Evolutionary conservation across 2,888 invertebrate genomes (phyloP).

Genomic region (Lysandra bellargus): DNA sequence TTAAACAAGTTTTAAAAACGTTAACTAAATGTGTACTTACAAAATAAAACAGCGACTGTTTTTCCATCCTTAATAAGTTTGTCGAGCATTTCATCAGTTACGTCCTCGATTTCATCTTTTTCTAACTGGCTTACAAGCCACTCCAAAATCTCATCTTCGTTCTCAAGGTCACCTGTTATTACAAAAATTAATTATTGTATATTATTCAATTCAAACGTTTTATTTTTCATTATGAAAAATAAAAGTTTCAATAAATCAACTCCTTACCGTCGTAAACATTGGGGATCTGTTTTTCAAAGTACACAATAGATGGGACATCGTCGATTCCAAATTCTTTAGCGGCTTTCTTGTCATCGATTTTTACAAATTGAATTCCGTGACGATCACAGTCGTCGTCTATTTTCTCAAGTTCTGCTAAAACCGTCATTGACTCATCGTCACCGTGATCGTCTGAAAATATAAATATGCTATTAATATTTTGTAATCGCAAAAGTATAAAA

Average conservation of each 20-base stretch:
- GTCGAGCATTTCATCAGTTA: conserved; percentile 96
- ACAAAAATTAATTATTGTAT: conserved; percentile 21
- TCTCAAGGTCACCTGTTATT: conserved; percentile 86
- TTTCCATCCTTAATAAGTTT: conserved; percentile 93
- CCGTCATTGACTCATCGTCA: conserved; percentile 92
- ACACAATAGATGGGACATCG: conserved; percentile 90
- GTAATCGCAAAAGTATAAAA: not conserved
- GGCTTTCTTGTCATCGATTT: conserved; percentile 93
- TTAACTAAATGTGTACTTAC: conserved; percentile 77
- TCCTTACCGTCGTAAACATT: conserved; percentile 91
- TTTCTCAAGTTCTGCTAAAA: conserved; percentile 92
- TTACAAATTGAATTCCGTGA: conserved; percentile 95
- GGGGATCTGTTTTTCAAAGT: conserved; percentile 96
- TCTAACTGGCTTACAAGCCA: conserved; percentile 94
- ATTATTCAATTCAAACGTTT: not conserved
- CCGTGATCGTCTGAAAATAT: conserved; percentile 90
- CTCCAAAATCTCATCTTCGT: conserved; percentile 92
- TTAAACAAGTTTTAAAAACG: not conserved
- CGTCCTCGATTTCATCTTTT: conserved; percentile 96
- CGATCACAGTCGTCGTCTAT: conserved; percentile 96
- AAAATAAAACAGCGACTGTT: conserved; percentile 93
- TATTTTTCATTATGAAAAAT: too few species aligned
- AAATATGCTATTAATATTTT: not conserved
- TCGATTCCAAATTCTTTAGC: conserved; percentile 93
- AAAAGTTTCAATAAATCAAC: not conserved